phyloP scores from a whole-genome alignment of 2,888 invertebrate species.

The Drosophila maculinotata region DNA sequence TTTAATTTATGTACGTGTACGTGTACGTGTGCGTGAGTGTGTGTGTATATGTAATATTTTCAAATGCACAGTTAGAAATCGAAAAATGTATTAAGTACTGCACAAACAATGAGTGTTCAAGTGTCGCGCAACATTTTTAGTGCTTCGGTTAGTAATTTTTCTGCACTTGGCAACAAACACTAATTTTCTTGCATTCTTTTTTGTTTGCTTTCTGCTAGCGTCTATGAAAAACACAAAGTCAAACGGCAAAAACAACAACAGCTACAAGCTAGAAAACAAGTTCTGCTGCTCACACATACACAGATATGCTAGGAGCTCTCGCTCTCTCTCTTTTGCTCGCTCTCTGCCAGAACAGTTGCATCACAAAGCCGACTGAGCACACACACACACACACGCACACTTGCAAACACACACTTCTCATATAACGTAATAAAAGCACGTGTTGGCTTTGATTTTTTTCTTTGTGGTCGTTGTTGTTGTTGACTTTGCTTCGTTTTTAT shows the following conservation, averaged over 20 bases:
- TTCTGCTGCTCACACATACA: constrained; percentile 43
- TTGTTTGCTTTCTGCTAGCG: constrained; percentile 21
- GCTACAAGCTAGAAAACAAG: constrained; percentile 45
- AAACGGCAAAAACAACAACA: constrained; percentile 36
- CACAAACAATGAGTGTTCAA: constrained; percentile 16
- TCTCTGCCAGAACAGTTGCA: constrained; percentile 58
- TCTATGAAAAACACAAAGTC: constrained; percentile 32
- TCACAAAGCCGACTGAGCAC: constrained; percentile 47
- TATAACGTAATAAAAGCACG: constrained; percentile 83
- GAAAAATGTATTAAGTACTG: constrained; percentile 17
- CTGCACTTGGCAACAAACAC: constrained; percentile 37
- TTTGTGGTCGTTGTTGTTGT: constrained; percentile 31
- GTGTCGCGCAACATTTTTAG: constrained; percentile 22
- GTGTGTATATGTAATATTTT: constrained; percentile 14
- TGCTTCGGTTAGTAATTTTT: constrained; percentile 27
- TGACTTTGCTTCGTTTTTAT: constrained; percentile 46
- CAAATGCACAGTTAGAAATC: constrained; percentile 14
- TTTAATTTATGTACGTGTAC: constrained; percentile 2
- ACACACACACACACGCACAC: constrained; percentile 23
- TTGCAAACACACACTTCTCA: constrained; percentile 30
- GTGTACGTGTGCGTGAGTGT: constrained; percentile 2
- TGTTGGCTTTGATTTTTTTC: constrained; percentile 78
- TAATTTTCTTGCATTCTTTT: constrained; percentile 25
- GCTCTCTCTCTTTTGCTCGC: constrained; percentile 21
- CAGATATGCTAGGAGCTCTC: constrained; percentile 4